Evolutionary conservation across 2,113 vertebrate species (phyloP), one percentile per base, ranked within the genome.

Genomic region (Mixornis gularis): DNA sequence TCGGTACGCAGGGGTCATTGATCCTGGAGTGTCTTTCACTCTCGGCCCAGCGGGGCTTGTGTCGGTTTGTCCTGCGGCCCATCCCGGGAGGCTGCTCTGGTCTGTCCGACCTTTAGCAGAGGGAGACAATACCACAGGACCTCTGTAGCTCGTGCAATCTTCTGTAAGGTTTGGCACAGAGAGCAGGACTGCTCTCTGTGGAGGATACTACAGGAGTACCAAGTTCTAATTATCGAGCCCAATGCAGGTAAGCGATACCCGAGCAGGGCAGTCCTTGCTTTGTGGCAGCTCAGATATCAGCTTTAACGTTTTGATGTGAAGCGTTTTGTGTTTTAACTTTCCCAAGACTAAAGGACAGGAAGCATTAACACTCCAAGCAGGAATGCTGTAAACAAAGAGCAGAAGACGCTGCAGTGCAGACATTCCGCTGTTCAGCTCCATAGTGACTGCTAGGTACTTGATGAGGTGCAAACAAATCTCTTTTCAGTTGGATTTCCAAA

Each of bases 31-130:
- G 30, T 76, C 30, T 53, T 59, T 44, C 19, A 11, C 34, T 25
- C 32, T 36, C 10, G 41, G 29, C n/a, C 12, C 68, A 17, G 24
- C 2, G 24, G 10, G 43, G 25, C 6, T 71, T 17, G 29, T 48
- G 19, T 49, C 1, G 0, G 25, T 49, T 49, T 1, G 0, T n/a
- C 15, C 22, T 25, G 29, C 1, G 0, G 43, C 41, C 53, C 41
- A 20, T 30, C 51, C 69, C 21, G 8, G 20, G 17, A 71, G n/a
- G 58, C 71, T 49, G 70, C 32, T 56, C 29, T 52, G 26, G 60
- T 49, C 34, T 21, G 24, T 51, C 20, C 0, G 2, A 15, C 25
- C 13, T 53, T 64, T 7, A 15, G 56, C 5, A 3, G 30, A 44
- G 58, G 51, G 29, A 81, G 25, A 26, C 17, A 20, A 18, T 4